Base-by-base conservation (phyloP, 2,888 invertebrate species). In the Thumatha senex region DNA sequence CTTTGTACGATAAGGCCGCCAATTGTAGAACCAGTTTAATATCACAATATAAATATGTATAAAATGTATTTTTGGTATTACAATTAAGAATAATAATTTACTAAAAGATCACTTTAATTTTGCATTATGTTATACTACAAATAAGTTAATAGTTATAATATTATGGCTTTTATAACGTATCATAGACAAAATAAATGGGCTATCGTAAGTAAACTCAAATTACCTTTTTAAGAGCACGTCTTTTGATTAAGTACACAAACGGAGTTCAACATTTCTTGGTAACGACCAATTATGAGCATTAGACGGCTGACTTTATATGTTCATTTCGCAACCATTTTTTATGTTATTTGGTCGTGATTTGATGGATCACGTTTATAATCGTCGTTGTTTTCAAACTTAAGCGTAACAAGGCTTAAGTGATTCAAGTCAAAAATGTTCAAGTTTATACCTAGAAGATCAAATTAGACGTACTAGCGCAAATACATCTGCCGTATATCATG, bases 241-340 rank as follows among this genome's bases (percentile, higher is more conserved):
- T 57, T 43, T 51, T 54, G 54, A 55, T 56, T 55, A 56, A 48
- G 52, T 35, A 56, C 45, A 41, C 40, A 46, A 40, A 50, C 41
- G 41, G 64, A 58, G 65, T 66, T 66, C 65, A 66, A 67, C 45
- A 61, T 18, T 55, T 61, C 61, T 40, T 51, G 41, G 46, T 63
- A 61, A 63, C 46, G 51, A 63, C 44, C 56, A 58, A 55, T 67
- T 54, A 60, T n/a, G 30, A 10, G 13, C 51, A 60, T 66, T 50
- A 63, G 60, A 55, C 53, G 51, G 46, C 46, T 42, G 13, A 49
- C 41, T 48, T 58, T 38, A 41, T 38, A 41, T 39, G 47, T 40
- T 51, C 50, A 44, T 52, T 61, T 51, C 40, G 51, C 44, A 58
- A 63, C 5, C 2, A 5, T 24, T 24, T 24, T 24, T 24, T 51